These are phyloP conservation scores for Nebria ingens DNA, from an alignment of 1,140 invertebrate species.

Conservation along the genomic window DNA sequence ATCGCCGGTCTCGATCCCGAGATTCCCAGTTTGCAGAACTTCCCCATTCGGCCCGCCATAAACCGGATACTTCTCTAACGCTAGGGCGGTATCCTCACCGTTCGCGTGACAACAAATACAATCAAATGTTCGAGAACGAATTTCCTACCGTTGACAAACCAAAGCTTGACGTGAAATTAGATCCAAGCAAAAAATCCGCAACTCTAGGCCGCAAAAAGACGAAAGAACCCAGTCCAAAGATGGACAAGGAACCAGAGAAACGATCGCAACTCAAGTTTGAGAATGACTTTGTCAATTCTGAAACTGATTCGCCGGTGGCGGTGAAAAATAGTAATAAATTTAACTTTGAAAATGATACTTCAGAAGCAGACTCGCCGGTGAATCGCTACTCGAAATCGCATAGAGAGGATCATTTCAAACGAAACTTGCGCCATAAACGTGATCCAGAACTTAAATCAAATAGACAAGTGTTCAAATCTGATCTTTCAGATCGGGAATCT, in stretches of 20 bases:
- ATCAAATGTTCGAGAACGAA: conserved; percentile 21
- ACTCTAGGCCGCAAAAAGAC: conserved; percentile 18
- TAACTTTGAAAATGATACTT: conserved; percentile 26
- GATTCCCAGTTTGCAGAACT: conserved; percentile 31
- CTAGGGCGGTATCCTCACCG: conserved; percentile 3
- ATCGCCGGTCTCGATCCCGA: conserved; percentile 27
- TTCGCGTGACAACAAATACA: conserved; percentile 16
- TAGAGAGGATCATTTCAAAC: conserved; percentile 21
- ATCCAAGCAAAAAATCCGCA: conserved; percentile 21
- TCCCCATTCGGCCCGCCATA: conserved; percentile 26
- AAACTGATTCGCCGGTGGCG: conserved; percentile 13
- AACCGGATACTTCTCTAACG: conserved; percentile 19
- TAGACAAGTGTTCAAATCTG: conserved; percentile 32
- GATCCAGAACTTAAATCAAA: conserved; percentile 22
- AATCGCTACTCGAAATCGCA: conserved; percentile 26
- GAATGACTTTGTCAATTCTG: conserved; percentile 48
- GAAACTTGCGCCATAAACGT: neutral
- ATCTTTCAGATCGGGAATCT: conserved; percentile 19
- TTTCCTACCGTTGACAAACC: conserved; percentile 21
- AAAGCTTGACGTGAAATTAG: conserved; percentile 14
- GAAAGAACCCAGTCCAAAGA: conserved; percentile 19
- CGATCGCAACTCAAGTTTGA: conserved; percentile 49
- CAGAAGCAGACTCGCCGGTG: conserved; percentile 23
- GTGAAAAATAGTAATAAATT: conserved; percentile 18
- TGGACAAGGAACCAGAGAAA: conserved; percentile 20